phyloP scores from a whole-genome alignment of 2,888 invertebrate genomes.

The Endomychus coccineus region DNA sequence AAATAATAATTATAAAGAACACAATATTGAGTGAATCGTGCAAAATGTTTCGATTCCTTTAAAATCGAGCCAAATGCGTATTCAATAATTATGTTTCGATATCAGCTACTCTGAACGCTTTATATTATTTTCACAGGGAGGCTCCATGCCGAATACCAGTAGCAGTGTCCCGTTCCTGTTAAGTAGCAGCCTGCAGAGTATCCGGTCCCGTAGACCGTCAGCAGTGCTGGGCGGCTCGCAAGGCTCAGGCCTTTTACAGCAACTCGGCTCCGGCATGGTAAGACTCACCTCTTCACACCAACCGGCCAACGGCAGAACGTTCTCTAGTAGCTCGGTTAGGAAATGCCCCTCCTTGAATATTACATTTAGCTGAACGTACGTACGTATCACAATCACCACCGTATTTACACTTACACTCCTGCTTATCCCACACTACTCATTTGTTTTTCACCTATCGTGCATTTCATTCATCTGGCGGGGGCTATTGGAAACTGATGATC shows the following conservation, averaged over 20 bases:
- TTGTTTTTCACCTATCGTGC: slow-evolving; percentile 19
- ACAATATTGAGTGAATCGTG: too few relatives aligned
- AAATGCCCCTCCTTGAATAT: slow-evolving; percentile 73
- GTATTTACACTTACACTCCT: slow-evolving; percentile 26
- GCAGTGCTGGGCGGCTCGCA: slow-evolving; percentile 64
- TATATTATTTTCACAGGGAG: slow-evolving; percentile 55
- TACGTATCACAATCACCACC: slow-evolving; percentile 27
- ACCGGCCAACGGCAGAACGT: slow-evolving; percentile 47
- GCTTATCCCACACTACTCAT: slow-evolving; percentile 33
- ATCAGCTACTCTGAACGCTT: too few relatives aligned
- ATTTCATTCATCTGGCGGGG: slow-evolving; percentile 42
- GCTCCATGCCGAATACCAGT: slow-evolving; percentile 85
- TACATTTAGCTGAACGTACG: slow-evolving; percentile 53
- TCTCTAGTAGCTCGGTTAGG: slow-evolving; percentile 55
- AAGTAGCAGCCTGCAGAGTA: slow-evolving; percentile 70
- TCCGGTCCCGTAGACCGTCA: slow-evolving; percentile 67
- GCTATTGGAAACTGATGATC: slow-evolving; percentile 29
- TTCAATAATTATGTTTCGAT: too few relatives aligned
- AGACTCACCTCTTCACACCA: slow-evolving; percentile 63
- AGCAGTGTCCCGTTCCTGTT: slow-evolving; percentile 81
- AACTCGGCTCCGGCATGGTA: slow-evolving; percentile 91
- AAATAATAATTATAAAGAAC: too few relatives aligned
- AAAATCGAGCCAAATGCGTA: too few relatives aligned
- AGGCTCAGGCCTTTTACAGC: slow-evolving; percentile 71
- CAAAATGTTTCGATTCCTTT: too few relatives aligned